Percentiles rank a stretch among this genome's conserved stretches.
Conservation (phyloP, 2,797 vertebrate genomes). For the Orientallactaga sibirica region DNA sequence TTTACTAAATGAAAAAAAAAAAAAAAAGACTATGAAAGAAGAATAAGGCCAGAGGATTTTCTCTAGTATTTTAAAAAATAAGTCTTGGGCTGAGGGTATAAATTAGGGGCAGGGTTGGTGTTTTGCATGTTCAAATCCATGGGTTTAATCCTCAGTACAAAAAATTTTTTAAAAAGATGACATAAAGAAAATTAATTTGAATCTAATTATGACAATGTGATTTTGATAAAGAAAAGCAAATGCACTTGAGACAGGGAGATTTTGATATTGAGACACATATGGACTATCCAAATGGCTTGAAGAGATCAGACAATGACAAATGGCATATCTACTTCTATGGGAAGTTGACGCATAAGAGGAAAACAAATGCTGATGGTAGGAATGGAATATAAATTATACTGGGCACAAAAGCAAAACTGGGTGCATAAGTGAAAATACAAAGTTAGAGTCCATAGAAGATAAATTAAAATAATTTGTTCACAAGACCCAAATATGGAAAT, state of each 20-base stretch:
- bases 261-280: not conserved
- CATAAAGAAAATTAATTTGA: too few species aligned
- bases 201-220: too few species aligned
- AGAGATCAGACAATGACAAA: not conserved
- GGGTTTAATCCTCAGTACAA: not conserved
- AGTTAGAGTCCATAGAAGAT: not conserved
- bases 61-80: not conserved
- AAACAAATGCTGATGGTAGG: not conserved
- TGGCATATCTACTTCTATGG: not conserved
- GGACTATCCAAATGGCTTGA: not conserved
- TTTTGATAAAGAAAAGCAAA: not conserved
- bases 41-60: not conserved
- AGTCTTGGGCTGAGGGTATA: not conserved
- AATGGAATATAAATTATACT: not conserved
- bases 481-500: not conserved
- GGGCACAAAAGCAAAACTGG: not conserved
- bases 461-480: not conserved
- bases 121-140: not conserved
- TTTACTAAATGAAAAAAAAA: not conserved
- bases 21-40: not conserved
- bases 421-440: not conserved
- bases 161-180: too few species aligned
- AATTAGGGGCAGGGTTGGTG: not conserved
- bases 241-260: not conserved
- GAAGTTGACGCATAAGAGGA: not conserved